These are phyloP conservation scores for Genyomyrus donnyi DNA, from an alignment of 2,113 vertebrate species.

Conservation along the genomic window DNA sequence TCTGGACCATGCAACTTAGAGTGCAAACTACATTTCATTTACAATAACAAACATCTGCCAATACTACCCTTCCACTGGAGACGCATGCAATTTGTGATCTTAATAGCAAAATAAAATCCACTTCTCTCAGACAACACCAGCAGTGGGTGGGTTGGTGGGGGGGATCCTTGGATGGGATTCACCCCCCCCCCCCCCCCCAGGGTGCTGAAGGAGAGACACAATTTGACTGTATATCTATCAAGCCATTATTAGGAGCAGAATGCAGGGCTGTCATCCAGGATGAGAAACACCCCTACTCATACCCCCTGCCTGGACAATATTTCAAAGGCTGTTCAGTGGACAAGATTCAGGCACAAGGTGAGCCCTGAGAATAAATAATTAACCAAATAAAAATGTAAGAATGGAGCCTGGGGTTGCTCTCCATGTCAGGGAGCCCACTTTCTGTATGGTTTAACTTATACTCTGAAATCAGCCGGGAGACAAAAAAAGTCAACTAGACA, in stretches of 20 bases:
- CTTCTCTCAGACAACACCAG: not conserved
- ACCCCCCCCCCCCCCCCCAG: not conserved
- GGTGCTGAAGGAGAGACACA: slow-evolving; percentile 47
- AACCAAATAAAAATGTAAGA: slow-evolving; percentile 5
- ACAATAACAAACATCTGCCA: not conserved
- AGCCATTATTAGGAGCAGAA: slow-evolving; percentile 25
- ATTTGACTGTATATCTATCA: slow-evolving; percentile 39
- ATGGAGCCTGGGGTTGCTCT: slow-evolving; percentile 13
- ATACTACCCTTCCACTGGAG: not conserved
- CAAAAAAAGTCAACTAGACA: slow-evolving; percentile 5
- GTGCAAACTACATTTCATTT: not conserved
- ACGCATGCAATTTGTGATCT: not conserved
- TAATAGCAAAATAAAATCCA: not conserved
- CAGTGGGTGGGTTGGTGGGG: not conserved
- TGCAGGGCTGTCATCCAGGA: not conserved
- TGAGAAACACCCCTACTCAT: not conserved
- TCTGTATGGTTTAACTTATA: slow-evolving; percentile 19
- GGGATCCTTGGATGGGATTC: slow-evolving; percentile 23
- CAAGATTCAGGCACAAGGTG: not conserved
- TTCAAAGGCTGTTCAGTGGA: slow-evolving; percentile 27
- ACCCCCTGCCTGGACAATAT: slow-evolving; percentile 27
- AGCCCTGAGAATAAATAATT: not conserved
- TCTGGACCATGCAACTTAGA: not conserved
- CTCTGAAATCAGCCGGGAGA: slow-evolving; percentile 15
- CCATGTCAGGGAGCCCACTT: slow-evolving; percentile 3